These are phyloP conservation scores for Pecten maximus DNA, from an alignment of 2,888 invertebrate species.

Conservation along the genomic window DNA sequence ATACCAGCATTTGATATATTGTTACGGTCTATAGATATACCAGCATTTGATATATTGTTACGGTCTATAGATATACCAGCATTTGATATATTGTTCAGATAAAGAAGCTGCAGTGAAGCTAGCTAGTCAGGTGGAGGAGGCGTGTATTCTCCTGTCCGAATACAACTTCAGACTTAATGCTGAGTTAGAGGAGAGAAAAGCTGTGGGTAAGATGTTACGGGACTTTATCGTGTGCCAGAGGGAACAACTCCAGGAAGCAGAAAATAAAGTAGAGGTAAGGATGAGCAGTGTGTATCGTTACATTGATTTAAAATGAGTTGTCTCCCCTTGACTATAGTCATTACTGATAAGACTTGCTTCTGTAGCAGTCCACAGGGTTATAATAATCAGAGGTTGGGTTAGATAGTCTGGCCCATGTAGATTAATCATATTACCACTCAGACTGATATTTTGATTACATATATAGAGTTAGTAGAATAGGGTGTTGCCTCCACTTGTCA, in stretches of 20 bases:
- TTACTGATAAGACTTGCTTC: too few species aligned
- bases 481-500: too few species aligned
- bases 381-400: too few species aligned
- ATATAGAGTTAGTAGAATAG: too few species aligned
- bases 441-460: too few species aligned
- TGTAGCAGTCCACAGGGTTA: too few species aligned
- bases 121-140: slow-evolving; percentile 92
- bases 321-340: background rate
- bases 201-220: slow-evolving; percentile 92
- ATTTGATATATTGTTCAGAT: slow-evolving; percentile 74
- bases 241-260: slow-evolving; percentile 92
- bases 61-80: too few species aligned
- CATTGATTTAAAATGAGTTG: background rate
- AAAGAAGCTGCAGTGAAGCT: slow-evolving; percentile 85
- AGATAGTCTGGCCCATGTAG: too few species aligned
- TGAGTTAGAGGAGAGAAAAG: slow-evolving; percentile 95
- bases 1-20: too few species aligned
- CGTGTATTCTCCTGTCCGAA: slow-evolving; percentile 92
- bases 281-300: background rate
- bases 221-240: slow-evolving; percentile 93
- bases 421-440: too few species aligned
- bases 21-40: too few species aligned
- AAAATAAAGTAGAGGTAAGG: slow-evolving; percentile 93
- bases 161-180: slow-evolving; percentile 93
- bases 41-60: too few species aligned